Conservation (phyloP, 2,797 vertebrate species). For the Melanotaenia boesemani region DNA sequence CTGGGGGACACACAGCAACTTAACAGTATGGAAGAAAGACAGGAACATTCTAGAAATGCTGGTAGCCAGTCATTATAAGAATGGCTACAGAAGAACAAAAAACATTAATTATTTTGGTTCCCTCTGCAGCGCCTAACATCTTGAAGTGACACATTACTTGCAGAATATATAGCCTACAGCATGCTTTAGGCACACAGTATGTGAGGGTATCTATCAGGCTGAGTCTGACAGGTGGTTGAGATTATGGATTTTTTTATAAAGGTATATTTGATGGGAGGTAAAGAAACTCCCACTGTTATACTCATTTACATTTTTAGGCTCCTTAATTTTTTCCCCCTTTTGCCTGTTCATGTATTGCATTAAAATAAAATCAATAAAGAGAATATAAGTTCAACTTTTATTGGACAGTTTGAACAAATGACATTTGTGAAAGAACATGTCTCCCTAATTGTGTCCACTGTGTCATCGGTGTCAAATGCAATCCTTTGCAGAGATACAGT, state of each 20-base stretch:
- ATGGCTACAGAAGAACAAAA: constrained; percentile 40
- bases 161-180: constrained; percentile 38
- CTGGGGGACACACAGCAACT: constrained; percentile 31
- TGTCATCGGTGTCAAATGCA: not conserved
- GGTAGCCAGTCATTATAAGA: constrained; percentile 48
- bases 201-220: constrained; percentile 53
- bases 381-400: constrained; percentile 15
- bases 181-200: constrained; percentile 27
- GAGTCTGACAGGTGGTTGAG: constrained; percentile 51
- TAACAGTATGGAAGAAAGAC: constrained; percentile 43
- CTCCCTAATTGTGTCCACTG: constrained; percentile 2
- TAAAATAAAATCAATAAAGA: constrained; percentile 35
- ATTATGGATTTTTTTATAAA: constrained; percentile 65
- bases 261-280: constrained; percentile 41
- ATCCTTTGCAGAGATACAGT: not conserved
- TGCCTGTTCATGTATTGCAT: constrained; percentile 3
- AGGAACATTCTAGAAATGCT: constrained; percentile 42
- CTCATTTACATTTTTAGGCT: constrained; percentile 61
- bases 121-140: constrained; percentile 34
- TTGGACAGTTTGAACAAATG: constrained; percentile 27
- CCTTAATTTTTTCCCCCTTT: constrained; percentile 22
- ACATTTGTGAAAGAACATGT: constrained; percentile 15
- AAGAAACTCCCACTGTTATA: constrained; percentile 50
- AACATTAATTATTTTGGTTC: constrained; percentile 59
- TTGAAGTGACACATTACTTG: constrained; percentile 35